phyloP scores from a whole-genome alignment of 1,140 invertebrate genomes.

The Globodera rostochiensis region DNA sequence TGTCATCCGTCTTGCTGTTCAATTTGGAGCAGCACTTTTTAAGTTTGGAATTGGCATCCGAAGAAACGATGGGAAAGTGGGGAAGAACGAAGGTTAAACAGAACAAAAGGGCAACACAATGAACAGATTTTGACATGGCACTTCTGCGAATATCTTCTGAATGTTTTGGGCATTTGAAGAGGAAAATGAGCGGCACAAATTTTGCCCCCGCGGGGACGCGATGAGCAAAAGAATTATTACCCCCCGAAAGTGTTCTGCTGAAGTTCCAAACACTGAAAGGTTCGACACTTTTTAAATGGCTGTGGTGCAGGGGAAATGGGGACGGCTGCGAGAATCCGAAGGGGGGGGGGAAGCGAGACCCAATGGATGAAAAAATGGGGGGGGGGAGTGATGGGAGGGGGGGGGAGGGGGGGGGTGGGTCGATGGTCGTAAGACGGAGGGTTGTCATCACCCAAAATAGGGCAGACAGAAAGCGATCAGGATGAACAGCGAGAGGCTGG shows the following conservation, averaged over 20 bases:
- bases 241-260: background rate
- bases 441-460: background rate
- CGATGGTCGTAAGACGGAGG: too few species aligned
- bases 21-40: conserved; percentile 61
- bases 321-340: conserved; percentile 1
- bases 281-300: background rate
- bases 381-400: background rate
- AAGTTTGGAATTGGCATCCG: conserved; percentile 60
- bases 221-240: too few species aligned
- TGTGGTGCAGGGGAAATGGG: background rate
- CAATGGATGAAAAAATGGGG: background rate
- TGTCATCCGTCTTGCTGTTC: conserved; percentile 50
- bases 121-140: too few species aligned
- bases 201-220: too few species aligned
- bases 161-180: too few species aligned
- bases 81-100: conserved; percentile 2
- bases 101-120: background rate
- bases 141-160: too few species aligned
- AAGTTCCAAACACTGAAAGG: conserved; percentile 8
- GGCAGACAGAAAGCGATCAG: conserved; percentile 1
- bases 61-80: background rate
- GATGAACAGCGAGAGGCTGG: background rate
- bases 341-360: background rate
- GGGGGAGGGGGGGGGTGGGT: background rate
- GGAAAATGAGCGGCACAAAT: too few species aligned